Conservation (phyloP, 2,797 vertebrate genomes). For the Pangasius mekongensis region DNA sequence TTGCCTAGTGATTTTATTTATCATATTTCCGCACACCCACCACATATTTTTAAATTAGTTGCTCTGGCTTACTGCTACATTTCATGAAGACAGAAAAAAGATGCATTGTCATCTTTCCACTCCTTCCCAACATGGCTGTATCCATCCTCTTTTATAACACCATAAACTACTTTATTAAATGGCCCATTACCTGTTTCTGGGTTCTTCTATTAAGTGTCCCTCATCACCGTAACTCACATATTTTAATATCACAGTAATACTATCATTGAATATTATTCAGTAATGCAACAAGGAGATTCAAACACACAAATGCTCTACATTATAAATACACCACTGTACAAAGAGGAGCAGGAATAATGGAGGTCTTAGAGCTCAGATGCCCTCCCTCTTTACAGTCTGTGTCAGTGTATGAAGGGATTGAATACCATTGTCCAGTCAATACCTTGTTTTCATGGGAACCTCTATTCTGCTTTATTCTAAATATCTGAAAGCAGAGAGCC, state of each 20-base stretch:
- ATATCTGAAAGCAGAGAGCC: conserved; percentile 62
- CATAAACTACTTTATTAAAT: not conserved
- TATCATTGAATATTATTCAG: not conserved
- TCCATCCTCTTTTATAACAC: not conserved
- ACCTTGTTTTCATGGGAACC: conserved; percentile 22
- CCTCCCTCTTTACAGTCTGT: conserved; percentile 1
- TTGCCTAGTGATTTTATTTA: not conserved
- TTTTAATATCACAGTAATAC: not conserved
- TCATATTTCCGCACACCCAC: too few relatives aligned
- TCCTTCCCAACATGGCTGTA: not conserved
- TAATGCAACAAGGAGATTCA: not conserved
- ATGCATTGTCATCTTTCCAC: not conserved
- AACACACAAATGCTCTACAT: not conserved
- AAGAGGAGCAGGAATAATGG: conserved; percentile 12
- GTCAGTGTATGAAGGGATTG: conserved; percentile 21
- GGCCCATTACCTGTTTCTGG: not conserved
- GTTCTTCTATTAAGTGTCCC: not conserved
- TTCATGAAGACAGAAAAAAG: not conserved
- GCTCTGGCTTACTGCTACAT: not conserved
- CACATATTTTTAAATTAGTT: not conserved
- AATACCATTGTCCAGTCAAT: conserved; percentile 16
- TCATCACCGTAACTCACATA: not conserved
- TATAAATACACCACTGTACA: not conserved
- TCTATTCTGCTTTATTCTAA: conserved; percentile 56
- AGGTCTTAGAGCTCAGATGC: conserved; percentile 3